These are phyloP conservation scores for Tipula unca DNA, from an alignment of 2,888 invertebrate genomes.

Conservation along the genomic window DNA sequence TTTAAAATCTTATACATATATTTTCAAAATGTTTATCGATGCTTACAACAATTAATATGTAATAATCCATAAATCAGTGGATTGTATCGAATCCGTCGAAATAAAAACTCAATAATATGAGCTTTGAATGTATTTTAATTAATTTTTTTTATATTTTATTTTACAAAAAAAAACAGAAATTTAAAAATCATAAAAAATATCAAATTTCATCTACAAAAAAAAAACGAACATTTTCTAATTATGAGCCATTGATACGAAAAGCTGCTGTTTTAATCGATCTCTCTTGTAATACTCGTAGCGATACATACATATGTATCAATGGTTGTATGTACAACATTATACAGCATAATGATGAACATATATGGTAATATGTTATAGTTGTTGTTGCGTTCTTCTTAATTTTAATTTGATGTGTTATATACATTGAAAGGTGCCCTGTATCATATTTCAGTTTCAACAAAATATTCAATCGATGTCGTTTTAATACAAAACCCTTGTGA, in stretches of 20 bases:
- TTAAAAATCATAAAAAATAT: neutral
- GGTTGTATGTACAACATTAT: neutral
- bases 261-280: conserved; percentile 9
- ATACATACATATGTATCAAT: neutral
- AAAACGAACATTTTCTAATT: neutral
- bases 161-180: neutral
- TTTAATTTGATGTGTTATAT: neutral
- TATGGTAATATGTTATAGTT: neutral
- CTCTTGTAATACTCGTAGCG: neutral
- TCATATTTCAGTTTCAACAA: neutral
- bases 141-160: neutral
- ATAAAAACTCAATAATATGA: neutral
- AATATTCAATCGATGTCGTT: neutral
- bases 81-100: neutral
- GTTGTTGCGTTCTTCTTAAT: neutral
- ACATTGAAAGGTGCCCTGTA: neutral
- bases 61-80: neutral
- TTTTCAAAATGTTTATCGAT: neutral
- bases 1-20: neutral
- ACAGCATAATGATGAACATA: neutral
- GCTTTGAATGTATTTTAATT: neutral
- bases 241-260: neutral
- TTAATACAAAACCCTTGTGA: neutral
- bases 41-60: neutral
- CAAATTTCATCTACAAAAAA: neutral